A percentile compares a stretch with the other conserved stretches of the same genome.
These are phyloP conservation scores for Macrophya alboannulata DNA, from an alignment of 2,888 invertebrate genomes.

Conservation along the genomic window DNA sequence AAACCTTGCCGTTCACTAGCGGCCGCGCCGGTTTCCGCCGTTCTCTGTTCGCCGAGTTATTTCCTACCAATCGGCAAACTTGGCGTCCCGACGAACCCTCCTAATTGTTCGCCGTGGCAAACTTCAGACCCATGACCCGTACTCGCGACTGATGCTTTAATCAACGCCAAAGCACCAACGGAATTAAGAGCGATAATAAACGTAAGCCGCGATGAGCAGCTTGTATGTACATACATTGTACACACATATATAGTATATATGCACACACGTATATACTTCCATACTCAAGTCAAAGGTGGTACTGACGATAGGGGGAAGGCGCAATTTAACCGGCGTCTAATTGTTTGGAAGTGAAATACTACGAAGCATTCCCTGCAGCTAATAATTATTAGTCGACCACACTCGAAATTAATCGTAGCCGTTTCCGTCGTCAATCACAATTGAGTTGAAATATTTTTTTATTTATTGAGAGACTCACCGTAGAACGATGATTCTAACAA, in stretches of 20 bases:
- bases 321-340: background rate
- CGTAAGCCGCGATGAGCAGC: background rate
- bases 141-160: background rate
- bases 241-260: no score
- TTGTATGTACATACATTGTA: background rate
- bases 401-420: background rate
- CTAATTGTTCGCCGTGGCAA: background rate
- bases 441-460: background rate
- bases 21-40: background rate
- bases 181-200: slow-evolving; percentile 12
- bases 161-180: background rate
- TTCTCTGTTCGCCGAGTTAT: background rate
- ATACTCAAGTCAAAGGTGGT: background rate
- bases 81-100: background rate
- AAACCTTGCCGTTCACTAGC: background rate
- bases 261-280: no score
- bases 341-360: background rate
- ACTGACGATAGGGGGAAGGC: background rate
- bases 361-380: background rate
- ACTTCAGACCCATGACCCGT: background rate
- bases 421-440: background rate
- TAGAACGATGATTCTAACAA: no score
- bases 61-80: background rate
- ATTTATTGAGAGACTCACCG: no score
- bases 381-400: background rate